Percentiles rank a stretch among this genome's conserved stretches.
Evolutionary conservation across 2,113 vertebrate species (phyloP).

Genomic region (Puffinus mauretanicus): DNA sequence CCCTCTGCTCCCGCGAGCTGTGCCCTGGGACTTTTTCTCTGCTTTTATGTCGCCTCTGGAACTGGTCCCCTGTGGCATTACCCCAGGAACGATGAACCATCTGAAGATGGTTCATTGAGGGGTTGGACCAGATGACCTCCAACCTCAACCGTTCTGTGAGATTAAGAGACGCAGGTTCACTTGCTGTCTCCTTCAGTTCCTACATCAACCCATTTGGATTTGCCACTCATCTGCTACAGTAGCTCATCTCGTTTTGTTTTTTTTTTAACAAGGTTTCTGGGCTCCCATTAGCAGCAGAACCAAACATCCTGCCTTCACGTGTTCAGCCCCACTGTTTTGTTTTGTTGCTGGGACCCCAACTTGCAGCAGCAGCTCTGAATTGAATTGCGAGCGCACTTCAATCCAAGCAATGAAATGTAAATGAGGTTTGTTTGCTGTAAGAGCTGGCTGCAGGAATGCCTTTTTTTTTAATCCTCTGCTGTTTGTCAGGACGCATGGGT

Average conservation of each 20-base stretch:
- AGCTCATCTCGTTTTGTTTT: neutral
- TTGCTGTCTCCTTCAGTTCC: neutral
- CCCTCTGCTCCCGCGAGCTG: neutral
- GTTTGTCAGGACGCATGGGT: neutral
- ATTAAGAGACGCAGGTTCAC: neutral
- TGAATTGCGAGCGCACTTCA: neutral
- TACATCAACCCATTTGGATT: rapidly evolving
- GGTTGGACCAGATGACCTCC: neutral
- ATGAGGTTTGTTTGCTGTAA: neutral
- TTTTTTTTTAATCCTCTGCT: neutral
- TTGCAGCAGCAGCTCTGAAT: neutral
- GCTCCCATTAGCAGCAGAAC: neutral
- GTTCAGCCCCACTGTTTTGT: neutral
- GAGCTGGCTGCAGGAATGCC: neutral
- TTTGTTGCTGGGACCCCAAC: neutral
- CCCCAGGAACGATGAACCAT: neutral
- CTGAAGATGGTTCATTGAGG: neutral
- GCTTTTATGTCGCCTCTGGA: neutral
- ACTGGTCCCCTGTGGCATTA: neutral
- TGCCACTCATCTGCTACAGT: neutral
- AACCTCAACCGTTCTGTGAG: neutral
- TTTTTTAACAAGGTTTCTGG: neutral
- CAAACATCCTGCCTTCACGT: neutral
- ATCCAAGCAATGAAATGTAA: neutral
- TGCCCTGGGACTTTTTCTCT: neutral